Evolutionary conservation across 2,797 vertebrate genomes (phyloP).

Genomic region (Micropoecilia bifurca): DNA sequence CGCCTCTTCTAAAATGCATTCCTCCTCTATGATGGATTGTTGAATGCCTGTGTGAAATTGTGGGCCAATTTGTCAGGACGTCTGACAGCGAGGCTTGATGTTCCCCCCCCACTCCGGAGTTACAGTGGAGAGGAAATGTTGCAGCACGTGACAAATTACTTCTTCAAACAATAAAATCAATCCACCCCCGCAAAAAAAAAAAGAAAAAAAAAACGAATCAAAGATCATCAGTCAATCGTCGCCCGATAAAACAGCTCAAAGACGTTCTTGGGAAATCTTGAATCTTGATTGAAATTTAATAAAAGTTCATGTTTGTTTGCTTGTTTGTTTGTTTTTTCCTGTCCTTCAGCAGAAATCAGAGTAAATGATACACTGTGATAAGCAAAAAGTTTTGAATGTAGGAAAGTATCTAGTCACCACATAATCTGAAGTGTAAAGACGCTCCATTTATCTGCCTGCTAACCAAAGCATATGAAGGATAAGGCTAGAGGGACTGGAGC

Average conservation of each 20-base stretch:
- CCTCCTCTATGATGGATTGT: constrained; percentile 61
- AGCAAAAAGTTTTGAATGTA: background rate
- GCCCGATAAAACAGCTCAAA: constrained; percentile 3
- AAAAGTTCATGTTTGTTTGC: background rate
- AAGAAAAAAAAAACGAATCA: constrained; percentile 2
- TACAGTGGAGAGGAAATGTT: constrained; percentile 44
- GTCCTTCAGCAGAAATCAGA: background rate
- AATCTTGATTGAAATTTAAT: constrained; percentile 25
- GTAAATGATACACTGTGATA: too few relatives aligned
- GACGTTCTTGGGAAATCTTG: constrained; percentile 23
- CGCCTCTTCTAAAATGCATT: constrained; percentile 61
- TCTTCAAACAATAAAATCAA: constrained; percentile 35
- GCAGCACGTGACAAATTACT: constrained; percentile 34
- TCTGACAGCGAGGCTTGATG: constrained; percentile 55
- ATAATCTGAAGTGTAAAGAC: background rate
- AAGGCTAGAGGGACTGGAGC: background rate
- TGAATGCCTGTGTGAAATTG: constrained; percentile 54
- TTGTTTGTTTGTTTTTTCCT: background rate
- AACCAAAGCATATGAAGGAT: background rate
- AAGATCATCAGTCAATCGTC: background rate
- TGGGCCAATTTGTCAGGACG: constrained; percentile 47
- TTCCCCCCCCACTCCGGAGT: constrained; percentile 35
- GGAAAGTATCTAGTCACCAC: background rate
- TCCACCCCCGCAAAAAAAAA: background rate
- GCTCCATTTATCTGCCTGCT: background rate